Percentiles rank a stretch among this genome's conserved stretches.
Conservation (phyloP, 2,888 invertebrate species). For the Lissonota sp. region DNA sequence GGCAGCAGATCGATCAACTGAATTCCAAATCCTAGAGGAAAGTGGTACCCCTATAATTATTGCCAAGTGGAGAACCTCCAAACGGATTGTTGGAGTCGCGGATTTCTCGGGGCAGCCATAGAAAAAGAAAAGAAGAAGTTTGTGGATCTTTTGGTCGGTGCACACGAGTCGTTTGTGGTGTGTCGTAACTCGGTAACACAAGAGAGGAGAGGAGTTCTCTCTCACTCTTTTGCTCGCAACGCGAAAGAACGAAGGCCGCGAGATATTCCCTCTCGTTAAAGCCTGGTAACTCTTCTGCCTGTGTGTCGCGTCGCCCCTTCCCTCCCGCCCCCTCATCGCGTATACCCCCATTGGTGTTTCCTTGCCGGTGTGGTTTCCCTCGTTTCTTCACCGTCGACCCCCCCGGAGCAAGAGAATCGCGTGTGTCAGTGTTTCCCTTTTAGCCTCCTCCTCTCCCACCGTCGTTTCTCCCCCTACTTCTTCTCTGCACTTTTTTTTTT, state of each 20-base stretch:
- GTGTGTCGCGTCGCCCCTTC: neutral
- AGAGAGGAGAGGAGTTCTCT: constrained; percentile 59
- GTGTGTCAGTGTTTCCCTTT: neutral
- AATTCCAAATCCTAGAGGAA: too few relatives aligned
- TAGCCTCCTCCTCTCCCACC: too few relatives aligned
- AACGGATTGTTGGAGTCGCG: too few relatives aligned
- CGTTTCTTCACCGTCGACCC: neutral
- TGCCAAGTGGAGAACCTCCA: too few relatives aligned
- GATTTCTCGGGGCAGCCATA: too few relatives aligned
- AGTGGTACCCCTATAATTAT: too few relatives aligned
- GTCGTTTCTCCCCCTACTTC: neutral
- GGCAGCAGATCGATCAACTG: too few relatives aligned
- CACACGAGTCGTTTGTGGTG: constrained; percentile 58
- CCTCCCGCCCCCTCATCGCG: too few relatives aligned
- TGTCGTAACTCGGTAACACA: constrained; percentile 65
- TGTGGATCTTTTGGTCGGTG: constrained; percentile 52
- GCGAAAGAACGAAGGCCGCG: constrained; percentile 59
- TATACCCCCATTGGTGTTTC: constrained; percentile 30
- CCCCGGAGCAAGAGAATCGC: neutral
- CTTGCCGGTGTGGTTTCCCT: constrained; percentile 49
- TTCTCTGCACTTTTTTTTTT: constrained; percentile 8
- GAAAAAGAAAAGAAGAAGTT: neutral
- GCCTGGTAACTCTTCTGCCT: constrained; percentile 15
- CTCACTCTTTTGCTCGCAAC: constrained; percentile 17
- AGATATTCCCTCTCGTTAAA: constrained; percentile 35